These are phyloP conservation scores for Parazoanthus swiftii DNA, from an alignment of 92 coral and sea anemone species.

Conservation along the genomic window DNA sequence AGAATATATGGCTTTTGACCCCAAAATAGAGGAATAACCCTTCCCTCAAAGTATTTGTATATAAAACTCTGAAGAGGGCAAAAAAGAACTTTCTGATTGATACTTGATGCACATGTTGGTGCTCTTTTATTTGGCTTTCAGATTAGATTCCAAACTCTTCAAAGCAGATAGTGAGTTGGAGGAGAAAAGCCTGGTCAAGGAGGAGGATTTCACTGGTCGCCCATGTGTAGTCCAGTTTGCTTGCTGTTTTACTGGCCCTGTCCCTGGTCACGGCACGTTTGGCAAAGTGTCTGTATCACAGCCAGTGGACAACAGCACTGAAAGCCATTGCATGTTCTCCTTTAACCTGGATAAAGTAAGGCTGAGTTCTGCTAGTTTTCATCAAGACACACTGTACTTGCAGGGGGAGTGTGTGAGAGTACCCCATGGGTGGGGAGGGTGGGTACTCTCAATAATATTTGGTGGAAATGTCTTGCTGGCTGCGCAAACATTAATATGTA, in stretches of 20 bases:
- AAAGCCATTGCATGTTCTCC: conserved; percentile 54
- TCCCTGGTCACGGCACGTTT: conserved; percentile 74
- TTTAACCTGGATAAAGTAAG: conserved; percentile 85
- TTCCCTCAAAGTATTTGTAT: too few relatives aligned
- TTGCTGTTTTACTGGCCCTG: conserved; percentile 67
- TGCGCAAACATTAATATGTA: too few relatives aligned
- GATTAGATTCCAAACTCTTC: conserved; percentile 75
- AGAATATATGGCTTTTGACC: too few relatives aligned
- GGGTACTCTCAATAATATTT: too few relatives aligned
- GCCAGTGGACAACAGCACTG: conserved; percentile 47
- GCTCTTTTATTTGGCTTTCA: conserved; percentile 13
- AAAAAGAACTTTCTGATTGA: too few relatives aligned
- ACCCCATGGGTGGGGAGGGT: too few relatives aligned
- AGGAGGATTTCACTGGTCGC: conserved; percentile 84
- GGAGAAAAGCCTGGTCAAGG: conserved; percentile 48
- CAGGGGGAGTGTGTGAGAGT: not conserved
- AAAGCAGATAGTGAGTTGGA: conserved; percentile 81
- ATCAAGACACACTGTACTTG: not conserved
- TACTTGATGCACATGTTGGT: not conserved
- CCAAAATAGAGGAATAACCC: too few relatives aligned
- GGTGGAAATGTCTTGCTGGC: too few relatives aligned
- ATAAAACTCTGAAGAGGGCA: too few relatives aligned
- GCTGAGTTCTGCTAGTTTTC: not conserved
- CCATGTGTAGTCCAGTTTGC: conserved; percentile 93
- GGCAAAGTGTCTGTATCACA: conserved; percentile 81